Conservation (phyloP, 1,140 invertebrate species). For the Bilobella aurantiaca region DNA sequence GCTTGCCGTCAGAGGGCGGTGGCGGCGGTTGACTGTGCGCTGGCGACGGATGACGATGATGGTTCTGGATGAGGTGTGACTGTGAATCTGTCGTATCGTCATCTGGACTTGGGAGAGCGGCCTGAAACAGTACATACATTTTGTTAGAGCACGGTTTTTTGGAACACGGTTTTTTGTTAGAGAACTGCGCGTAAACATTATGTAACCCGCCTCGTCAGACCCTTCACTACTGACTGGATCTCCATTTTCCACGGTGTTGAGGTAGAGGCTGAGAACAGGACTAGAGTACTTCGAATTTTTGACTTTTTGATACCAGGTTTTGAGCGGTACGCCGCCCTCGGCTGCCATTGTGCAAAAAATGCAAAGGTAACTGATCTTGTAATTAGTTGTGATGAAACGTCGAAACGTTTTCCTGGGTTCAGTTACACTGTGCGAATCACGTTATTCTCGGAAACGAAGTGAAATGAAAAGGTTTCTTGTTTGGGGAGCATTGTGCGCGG, state of each 20-base stretch:
- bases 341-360: neutral
- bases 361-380: neutral
- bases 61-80: neutral
- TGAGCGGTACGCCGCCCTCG: conserved; percentile 10
- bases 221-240: neutral
- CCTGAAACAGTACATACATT: neutral
- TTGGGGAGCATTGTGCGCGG: neutral
- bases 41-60: neutral
- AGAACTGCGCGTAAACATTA: neutral
- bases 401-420: neutral
- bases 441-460: neutral
- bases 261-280: conserved; percentile 17
- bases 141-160: neutral
- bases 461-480: neutral
- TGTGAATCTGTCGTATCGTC: neutral
- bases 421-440: neutral
- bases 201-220: neutral
- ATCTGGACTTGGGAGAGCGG: neutral
- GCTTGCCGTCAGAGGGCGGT: neutral
- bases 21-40: neutral
- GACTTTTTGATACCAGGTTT: conserved; percentile 23
- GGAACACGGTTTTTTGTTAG: neutral
- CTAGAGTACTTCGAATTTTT: conserved; percentile 19
- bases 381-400: neutral
- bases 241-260: conserved; percentile 15